phyloP scores from a whole-genome alignment of 37 sponge, comb jelly and placozoan species.

The Chondrilla cf. caribensis region DNA sequence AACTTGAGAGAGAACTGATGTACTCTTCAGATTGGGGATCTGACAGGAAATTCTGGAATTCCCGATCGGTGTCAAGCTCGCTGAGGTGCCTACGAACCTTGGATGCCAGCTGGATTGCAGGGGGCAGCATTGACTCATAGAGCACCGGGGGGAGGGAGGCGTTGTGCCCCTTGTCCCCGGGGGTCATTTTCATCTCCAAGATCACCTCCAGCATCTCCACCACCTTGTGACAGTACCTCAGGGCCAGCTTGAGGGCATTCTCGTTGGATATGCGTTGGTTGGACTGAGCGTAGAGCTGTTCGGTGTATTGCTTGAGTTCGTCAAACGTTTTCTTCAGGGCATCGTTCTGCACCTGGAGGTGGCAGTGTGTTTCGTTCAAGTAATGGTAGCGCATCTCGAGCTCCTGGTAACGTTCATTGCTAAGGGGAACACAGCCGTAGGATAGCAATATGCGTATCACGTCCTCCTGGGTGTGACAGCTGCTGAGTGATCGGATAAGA shows the following conservation, averaged over 20 bases:
- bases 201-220: slow-evolving; percentile 61
- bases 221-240: slow-evolving; percentile 50
- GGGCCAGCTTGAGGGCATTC: slow-evolving; percentile 26
- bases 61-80: slow-evolving; percentile 7
- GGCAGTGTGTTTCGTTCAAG: slow-evolving; percentile 39
- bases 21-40: slow-evolving; percentile 32
- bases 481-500: slow-evolving; percentile 54
- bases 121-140: not conserved
- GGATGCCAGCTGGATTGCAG: not conserved
- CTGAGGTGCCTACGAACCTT: not conserved
- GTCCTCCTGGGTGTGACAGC: slow-evolving; percentile 72
- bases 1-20: slow-evolving; percentile 4
- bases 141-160: not conserved
- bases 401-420: slow-evolving; percentile 27
- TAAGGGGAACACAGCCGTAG: slow-evolving; percentile 31
- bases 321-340: slow-evolving; percentile 49
- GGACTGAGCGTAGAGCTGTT: slow-evolving; percentile 42
- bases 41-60: slow-evolving; percentile 15
- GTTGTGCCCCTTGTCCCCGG: not conserved
- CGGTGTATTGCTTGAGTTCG: slow-evolving; percentile 36
- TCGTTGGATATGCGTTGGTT: slow-evolving; percentile 56
- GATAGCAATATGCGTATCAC: slow-evolving; percentile 61
- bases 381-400: slow-evolving; percentile 44
- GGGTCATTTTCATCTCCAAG: slow-evolving; percentile 22
- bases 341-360: slow-evolving; percentile 40